Base-by-base conservation (phyloP, 2,113 vertebrate genomes). In the Epinephelus lanceolatus region DNA sequence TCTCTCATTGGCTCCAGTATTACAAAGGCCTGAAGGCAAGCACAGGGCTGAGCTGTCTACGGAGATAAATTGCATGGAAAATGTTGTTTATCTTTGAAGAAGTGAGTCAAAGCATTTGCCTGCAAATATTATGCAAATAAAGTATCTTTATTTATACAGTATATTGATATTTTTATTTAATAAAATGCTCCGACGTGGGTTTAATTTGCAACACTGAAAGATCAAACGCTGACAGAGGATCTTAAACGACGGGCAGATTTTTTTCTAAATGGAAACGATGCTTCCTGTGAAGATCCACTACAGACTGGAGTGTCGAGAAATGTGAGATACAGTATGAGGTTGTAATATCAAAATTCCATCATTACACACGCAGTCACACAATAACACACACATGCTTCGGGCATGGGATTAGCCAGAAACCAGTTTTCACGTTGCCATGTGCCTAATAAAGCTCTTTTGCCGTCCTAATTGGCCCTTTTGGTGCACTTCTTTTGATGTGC, bases 401-500 rank as follows among this genome's bases (percentile, higher is more conserved):
- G 90, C 71, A 56, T 53, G 11, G 63, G 84, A 92, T 92, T 89
- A 89, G 70, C 42, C 77, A 82, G 55, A 70, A 86, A 69, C 10
- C 18, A 12, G 2, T 87, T 80, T 89, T 87, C 47, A 69, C 86
- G 82, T 86, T 83, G 67, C 76, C 69, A 85, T 76, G 82, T 68
- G 70, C 61, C 71, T 86, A 85, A 84, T 88, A 87, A 93, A 84
- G 88, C 82, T 88, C 14, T 86, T 92, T 89, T 90, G 78, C 91
- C 53, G 69, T 83, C 57, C 87, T 93, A 94, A 93, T 93, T 93
- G 87, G 90, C 74, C 66, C 85, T 91, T 93, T 89, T 84, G 78
- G 87, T 85, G 88, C 62, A 76, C 47, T 84, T 90, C 92, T 91
- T 94, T 91, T 93, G 90, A 93, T 93, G 91, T 91, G 69, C 25